A percentile compares a stretch with the other conserved stretches of the same genome.
These are phyloP conservation scores for Onychomys torridus DNA, from an alignment of 2,797 vertebrate genomes.

Conservation along the genomic window DNA sequence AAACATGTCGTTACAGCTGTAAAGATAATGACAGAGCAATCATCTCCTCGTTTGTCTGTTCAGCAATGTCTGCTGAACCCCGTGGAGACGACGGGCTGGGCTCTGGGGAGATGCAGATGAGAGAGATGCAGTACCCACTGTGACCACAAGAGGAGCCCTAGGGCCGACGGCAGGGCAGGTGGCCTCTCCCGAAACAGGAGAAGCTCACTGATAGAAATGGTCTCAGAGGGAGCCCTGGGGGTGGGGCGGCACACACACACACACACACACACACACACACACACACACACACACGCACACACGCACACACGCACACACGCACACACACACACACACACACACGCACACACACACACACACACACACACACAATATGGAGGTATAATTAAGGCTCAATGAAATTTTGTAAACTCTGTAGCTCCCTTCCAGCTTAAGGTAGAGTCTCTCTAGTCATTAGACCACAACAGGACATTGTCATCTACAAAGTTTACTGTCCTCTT, in stretches of 20 bases:
- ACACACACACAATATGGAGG: background rate
- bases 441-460: background rate
- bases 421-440: background rate
- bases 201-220: background rate
- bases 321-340: background rate
- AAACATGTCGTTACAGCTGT: background rate
- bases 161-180: background rate
- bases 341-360: fast-evolving
- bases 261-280: background rate
- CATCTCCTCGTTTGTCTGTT: background rate
- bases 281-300: fast-evolving
- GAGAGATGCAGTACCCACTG: background rate
- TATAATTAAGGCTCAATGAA: background rate
- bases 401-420: background rate
- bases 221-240: background rate
- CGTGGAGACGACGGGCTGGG: background rate
- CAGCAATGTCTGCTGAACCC: background rate
- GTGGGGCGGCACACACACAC: background rate
- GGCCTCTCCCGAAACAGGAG: background rate
- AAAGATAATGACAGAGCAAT: background rate
- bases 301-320: fast-evolving
- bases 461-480: background rate
- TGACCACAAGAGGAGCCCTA: background rate
- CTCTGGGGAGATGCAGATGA: fast-evolving
- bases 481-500: background rate